Percentiles rank a stretch among this genome's conserved stretches.
Conservation (phyloP, 2,888 invertebrate genomes). For the Slavum lentiscoides region DNA sequence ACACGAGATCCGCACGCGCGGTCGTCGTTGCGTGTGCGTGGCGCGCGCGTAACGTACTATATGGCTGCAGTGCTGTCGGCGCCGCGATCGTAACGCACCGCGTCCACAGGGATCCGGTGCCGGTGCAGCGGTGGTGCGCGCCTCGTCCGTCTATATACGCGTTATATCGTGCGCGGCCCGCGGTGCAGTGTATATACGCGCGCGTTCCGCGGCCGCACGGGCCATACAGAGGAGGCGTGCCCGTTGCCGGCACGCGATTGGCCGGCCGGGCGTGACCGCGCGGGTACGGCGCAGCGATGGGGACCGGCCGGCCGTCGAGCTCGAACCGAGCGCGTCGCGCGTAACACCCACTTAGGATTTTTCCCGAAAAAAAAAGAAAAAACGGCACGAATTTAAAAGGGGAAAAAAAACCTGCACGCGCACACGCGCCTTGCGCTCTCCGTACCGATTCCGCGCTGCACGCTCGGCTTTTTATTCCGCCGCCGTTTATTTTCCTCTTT, state of each 20-base stretch:
- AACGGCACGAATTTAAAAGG: not conserved
- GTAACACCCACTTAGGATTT: conserved; percentile 49
- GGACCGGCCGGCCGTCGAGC: conserved; percentile 21
- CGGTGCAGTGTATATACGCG: no score
- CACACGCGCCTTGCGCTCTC: no score
- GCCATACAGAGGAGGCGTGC: conserved; percentile 7
- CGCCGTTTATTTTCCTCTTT: no score
- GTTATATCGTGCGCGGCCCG: not conserved
- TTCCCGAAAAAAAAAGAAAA: conserved; percentile 16
- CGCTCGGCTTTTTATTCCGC: no score
- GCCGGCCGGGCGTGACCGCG: conserved; percentile 39
- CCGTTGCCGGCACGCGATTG: conserved; percentile 33
- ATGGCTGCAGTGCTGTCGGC: no score
- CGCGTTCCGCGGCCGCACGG: not conserved
- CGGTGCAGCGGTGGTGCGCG: conserved; percentile 14
- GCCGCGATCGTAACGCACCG: conserved; percentile 40
- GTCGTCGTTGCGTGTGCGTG: not conserved
- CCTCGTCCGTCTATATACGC: not conserved
- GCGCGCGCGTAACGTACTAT: no score
- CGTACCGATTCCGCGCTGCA: no score
- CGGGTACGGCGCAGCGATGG: conserved; percentile 26
- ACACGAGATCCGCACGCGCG: no score
- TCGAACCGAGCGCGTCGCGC: conserved; percentile 6
- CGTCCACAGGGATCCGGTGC: conserved; percentile 47
- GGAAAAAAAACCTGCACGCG: no score